Evolutionary conservation across 2,113 vertebrate species (phyloP).

Genomic region (Oryzias celebensis): DNA sequence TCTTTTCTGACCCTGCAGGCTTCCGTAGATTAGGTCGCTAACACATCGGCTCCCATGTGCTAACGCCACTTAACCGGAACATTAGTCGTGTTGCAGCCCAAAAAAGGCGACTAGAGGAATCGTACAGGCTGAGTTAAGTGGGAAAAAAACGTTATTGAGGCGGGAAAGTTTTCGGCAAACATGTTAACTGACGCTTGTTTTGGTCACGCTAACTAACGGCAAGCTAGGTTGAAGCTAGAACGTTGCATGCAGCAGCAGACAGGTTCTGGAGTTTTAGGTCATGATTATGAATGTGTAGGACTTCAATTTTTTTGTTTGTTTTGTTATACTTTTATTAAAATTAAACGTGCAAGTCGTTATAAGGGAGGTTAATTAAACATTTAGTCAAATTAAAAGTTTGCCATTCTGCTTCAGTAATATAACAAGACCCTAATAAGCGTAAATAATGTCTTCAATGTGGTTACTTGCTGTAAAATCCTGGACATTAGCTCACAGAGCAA

Average conservation of each 20-base stretch:
- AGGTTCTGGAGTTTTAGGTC: neutral
- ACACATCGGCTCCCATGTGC: constrained; percentile 70
- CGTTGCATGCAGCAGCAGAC: neutral
- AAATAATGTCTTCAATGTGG: no score
- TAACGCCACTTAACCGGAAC: constrained; percentile 22
- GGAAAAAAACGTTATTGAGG: neutral
- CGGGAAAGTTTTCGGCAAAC: constrained; percentile 26
- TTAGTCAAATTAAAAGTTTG: no score
- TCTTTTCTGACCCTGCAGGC: neutral
- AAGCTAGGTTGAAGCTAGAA: neutral
- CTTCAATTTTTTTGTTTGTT: neutral
- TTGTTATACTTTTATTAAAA: no score
- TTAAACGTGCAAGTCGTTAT: no score
- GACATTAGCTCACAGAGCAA: no score
- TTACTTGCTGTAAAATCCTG: no score
- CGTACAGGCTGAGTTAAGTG: neutral
- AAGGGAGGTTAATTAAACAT: no score
- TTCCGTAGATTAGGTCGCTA: constrained; percentile 60
- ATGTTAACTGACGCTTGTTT: neutral
- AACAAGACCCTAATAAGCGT: no score
- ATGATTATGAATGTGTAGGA: neutral
- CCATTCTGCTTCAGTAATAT: no score
- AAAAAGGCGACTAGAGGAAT: neutral
- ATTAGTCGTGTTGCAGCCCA: no score
- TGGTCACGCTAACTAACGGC: constrained; percentile 7